Percentiles rank a stretch among this genome's conserved stretches.
Conservation (phyloP, 2,888 invertebrate genomes). For the Brenthis ino region DNA sequence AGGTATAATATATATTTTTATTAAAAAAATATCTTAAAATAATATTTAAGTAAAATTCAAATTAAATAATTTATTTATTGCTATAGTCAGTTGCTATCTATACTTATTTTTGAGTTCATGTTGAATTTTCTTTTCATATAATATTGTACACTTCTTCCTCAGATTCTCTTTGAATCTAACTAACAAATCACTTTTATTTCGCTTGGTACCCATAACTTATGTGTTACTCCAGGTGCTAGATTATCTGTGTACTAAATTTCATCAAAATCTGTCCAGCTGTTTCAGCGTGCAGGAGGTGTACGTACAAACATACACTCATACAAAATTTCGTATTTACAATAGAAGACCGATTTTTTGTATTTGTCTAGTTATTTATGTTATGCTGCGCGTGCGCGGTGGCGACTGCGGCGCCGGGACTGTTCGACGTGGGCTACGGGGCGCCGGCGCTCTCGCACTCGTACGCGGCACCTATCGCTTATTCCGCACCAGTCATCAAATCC, state of each 20-base stretch:
- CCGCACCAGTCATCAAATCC: slow-evolving; percentile 44
- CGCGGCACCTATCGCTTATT: slow-evolving; percentile 43
- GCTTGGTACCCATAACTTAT: too few species aligned
- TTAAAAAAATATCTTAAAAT: neutral
- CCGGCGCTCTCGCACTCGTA: slow-evolving; percentile 38
- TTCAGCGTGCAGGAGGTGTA: too few species aligned
- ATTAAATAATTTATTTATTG: neutral
- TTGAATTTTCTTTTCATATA: too few species aligned
- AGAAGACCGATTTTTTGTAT: neutral
- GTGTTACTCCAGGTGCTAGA: too few species aligned
- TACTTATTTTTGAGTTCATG: too few species aligned
- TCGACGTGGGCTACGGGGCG: slow-evolving; percentile 49
- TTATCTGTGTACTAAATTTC: too few species aligned
- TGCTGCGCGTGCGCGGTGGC: slow-evolving; percentile 68
- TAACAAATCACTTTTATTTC: too few species aligned
- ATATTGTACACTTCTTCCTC: too few species aligned
- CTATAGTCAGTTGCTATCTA: too few species aligned
- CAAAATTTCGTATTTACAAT: neutral
- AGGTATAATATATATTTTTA: slow-evolving; percentile 54
- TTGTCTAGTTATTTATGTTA: slow-evolving; percentile 62
- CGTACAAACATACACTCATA: neutral
- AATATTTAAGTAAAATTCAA: neutral
- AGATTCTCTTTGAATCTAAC: too few species aligned
- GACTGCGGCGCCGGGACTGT: slow-evolving; percentile 60
- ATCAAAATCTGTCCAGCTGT: too few species aligned